Evolutionary conservation across 2,888 invertebrate genomes (phyloP).

Genomic region (Troglohyphantes excavatus): DNA sequence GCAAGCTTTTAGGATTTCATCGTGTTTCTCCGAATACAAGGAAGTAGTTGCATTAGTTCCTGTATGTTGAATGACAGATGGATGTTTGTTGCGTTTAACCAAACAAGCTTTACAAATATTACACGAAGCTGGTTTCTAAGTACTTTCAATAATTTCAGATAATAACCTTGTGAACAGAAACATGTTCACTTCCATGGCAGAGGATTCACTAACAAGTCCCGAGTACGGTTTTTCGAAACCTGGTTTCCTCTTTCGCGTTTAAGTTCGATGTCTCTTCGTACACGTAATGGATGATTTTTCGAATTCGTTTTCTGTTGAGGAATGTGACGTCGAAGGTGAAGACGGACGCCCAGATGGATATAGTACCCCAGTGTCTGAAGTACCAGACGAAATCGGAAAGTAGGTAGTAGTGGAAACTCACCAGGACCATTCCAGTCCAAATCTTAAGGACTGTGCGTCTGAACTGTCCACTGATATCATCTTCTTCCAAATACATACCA

Average conservation of each 20-base stretch:
- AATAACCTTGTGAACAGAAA: too few species aligned
- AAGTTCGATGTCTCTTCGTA: constrained; percentile 8
- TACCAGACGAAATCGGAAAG: constrained; percentile 48
- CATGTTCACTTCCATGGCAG: too few species aligned
- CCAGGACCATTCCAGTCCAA: constrained; percentile 34
- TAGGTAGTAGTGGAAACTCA: constrained; percentile 32
- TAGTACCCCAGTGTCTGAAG: constrained; percentile 18
- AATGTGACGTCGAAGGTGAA: constrained; percentile 23
- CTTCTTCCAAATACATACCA: constrained; percentile 50
- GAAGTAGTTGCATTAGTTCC: too few species aligned
- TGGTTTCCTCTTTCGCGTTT: not conserved
- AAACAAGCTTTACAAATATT: too few species aligned
- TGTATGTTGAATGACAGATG: too few species aligned
- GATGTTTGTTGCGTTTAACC: too few species aligned
- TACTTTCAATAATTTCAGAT: too few species aligned
- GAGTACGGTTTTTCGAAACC: not conserved
- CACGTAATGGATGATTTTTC: not conserved
- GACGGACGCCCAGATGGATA: constrained; percentile 47
- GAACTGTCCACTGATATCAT: not conserved
- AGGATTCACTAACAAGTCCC: too few species aligned
- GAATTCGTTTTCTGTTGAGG: constrained; percentile 12
- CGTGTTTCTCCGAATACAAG: too few species aligned
- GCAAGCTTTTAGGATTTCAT: too few species aligned
- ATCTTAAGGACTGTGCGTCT: not conserved
- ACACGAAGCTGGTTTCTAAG: too few species aligned